Evolutionary conservation across 2,888 invertebrate species (phyloP).

Genomic region (Choreutis nemorana): DNA sequence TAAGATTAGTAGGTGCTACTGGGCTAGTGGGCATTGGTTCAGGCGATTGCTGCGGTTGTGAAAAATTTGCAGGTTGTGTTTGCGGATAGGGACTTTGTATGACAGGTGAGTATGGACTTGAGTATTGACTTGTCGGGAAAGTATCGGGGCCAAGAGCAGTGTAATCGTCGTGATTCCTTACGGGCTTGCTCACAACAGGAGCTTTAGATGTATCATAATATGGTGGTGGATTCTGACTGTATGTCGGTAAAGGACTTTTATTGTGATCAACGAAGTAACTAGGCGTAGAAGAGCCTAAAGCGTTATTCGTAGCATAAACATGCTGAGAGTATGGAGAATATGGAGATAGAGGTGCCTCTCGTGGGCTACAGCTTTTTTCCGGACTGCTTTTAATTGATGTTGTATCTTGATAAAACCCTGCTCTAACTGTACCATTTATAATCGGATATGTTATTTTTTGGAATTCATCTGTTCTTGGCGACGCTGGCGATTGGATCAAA

Average conservation of each 20-base stretch:
- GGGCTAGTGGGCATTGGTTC: slow-evolving; percentile 22
- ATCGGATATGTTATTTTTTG: slow-evolving; percentile 75
- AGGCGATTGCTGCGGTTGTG: slow-evolving; percentile 33
- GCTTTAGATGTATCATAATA: slow-evolving; percentile 70
- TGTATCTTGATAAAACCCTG: slow-evolving; percentile 89
- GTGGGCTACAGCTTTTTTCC: slow-evolving; percentile 83
- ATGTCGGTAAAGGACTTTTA: slow-evolving; percentile 51
- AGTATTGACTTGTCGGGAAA: slow-evolving; percentile 54
- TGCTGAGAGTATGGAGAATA: slow-evolving; percentile 55
- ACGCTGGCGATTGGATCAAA: slow-evolving; percentile 77
- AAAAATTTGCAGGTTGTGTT: slow-evolving; percentile 31
- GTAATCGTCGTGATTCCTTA: slow-evolving; percentile 64
- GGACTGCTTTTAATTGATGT: slow-evolving; percentile 85
- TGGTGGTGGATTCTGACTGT: slow-evolving; percentile 56
- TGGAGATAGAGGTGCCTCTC: slow-evolving; percentile 70
- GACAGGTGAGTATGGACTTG: slow-evolving; percentile 40
- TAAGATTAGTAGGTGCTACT: slow-evolving; percentile 20
- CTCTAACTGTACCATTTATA: slow-evolving; percentile 83
- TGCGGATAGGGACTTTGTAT: slow-evolving; percentile 47
- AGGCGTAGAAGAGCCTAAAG: slow-evolving; percentile 37
- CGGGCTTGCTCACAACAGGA: slow-evolving; percentile 44
- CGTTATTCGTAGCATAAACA: slow-evolving; percentile 48
- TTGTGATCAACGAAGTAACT: slow-evolving; percentile 52
- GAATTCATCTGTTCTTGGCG: slow-evolving; percentile 76
- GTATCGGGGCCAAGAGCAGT: slow-evolving; percentile 59